phyloP scores from a whole-genome alignment of 2,888 invertebrate species.

The Herminia tarsipennalis region DNA sequence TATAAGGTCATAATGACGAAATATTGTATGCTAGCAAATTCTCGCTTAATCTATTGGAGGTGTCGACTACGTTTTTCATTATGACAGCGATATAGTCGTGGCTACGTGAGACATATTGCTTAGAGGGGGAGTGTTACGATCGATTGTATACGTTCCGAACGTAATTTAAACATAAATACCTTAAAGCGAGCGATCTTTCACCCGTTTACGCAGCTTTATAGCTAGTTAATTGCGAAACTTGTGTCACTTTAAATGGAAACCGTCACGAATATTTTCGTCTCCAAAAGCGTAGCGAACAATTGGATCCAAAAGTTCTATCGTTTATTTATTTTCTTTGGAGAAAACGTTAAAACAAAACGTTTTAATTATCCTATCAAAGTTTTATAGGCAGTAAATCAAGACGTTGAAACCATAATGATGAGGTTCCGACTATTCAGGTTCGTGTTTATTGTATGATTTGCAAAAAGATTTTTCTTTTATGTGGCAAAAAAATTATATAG shows the following conservation, averaged over 20 bases:
- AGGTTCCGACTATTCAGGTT: conserved; percentile 3
- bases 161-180: conserved; percentile 27
- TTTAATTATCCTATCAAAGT: conserved; percentile 5
- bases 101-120: conserved; percentile 9
- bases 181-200: conserved; percentile 19
- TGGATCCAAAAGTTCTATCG: conserved; percentile 19
- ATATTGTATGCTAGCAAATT: conserved; percentile 20
- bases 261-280: conserved; percentile 24
- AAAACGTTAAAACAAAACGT: conserved; percentile 17
- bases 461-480: neutral
- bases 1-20: conserved; percentile 12
- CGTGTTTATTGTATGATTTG: conserved; percentile 5
- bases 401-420: conserved; percentile 15
- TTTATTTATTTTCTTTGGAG: conserved; percentile 20
- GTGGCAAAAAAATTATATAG: neutral
- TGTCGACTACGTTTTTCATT: conserved; percentile 12
- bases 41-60: conserved; percentile 19
- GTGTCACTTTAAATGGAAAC: conserved; percentile 22
- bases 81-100: conserved; percentile 12
- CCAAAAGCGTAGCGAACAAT: conserved; percentile 19
- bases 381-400: conserved; percentile 12
- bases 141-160: conserved; percentile 16
- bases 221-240: conserved; percentile 37
- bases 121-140: conserved; percentile 6
- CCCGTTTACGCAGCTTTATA: conserved; percentile 15